Base-by-base conservation (phyloP, 1,140 invertebrate species). In the Metopolophium dirhodum region DNA sequence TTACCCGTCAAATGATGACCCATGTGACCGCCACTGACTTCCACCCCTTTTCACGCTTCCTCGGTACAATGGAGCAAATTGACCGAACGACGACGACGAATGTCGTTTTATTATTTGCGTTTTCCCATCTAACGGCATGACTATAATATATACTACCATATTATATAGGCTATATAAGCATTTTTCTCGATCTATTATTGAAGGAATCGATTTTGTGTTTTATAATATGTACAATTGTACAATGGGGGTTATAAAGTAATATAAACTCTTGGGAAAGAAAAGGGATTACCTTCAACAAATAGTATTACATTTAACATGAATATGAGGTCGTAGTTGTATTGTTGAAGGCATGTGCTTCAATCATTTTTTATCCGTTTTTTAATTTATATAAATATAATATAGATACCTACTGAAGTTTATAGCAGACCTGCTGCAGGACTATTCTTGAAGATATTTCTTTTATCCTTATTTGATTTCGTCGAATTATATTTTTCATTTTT, bases 1-100 rank as follows among this genome's bases (percentile, higher is more conserved):
- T 87, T 86, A 87, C 85, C 54, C 26, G 47, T 88, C 26, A 49
- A 88, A 88, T 51, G 86, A 88, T n/a, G 86, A 51, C 30, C 47
- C 18, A 37, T 18, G n/a, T 89, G 87, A 51, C n/a, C 49, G 22
- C 22, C 41, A 86, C 83, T 86, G 41, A 30, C 6, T 35, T 89
- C 49, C 20, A 51, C 47, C 47, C 47, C 30, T 35, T 88, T 57
- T 54, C 30, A 54, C 26, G 41, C 41, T 86, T 45, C 83, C 35
- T 26, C 77, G 45, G 47, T 22, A 88, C 86, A 88, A 87, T 49
- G n/a, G 47, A 87, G 11, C n/a, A 88, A 88, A 88, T 88, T 88
- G 30, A 47, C 30, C 85, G 45, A n/a, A n/a, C 18, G 14, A 47
- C 41, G 14, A 47, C 41, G 30, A 47, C 41, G 45, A 86, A 86